These are phyloP conservation scores for Drosophila trichaetosa DNA, from an alignment of 2,888 invertebrate genomes.

Conservation along the genomic window DNA sequence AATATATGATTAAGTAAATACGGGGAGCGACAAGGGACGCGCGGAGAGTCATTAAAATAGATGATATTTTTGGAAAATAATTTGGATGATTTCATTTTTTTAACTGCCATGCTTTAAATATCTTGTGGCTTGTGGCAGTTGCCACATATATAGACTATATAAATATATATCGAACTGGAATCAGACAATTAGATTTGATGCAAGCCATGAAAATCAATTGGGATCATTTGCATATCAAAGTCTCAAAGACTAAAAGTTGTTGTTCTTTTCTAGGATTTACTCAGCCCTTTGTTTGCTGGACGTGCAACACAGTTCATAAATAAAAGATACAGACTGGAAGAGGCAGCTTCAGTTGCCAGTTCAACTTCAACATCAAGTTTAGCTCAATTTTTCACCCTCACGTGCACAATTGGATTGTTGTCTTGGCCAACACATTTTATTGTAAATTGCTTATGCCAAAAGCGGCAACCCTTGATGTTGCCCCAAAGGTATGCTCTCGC, in stretches of 20 bases:
- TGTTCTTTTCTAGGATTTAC: neutral
- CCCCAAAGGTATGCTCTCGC: conserved; percentile 61
- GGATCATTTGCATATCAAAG: neutral
- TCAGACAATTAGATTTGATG: conserved; percentile 15
- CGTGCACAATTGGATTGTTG: conserved; percentile 56
- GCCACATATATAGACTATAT: neutral
- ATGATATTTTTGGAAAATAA: neutral
- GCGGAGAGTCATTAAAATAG: neutral
- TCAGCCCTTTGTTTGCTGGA: neutral
- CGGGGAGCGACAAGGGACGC: neutral
- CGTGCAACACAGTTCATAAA: conserved; percentile 66
- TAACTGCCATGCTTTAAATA: neutral
- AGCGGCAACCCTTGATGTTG: conserved; percentile 47
- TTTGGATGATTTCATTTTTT: neutral
- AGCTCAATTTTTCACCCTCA: conserved; percentile 17
- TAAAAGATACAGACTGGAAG: conserved; percentile 64
- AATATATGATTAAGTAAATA: conserved; percentile 22
- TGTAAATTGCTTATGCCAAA: conserved; percentile 78
- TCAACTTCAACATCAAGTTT: neutral
- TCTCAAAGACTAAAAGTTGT: neutral
- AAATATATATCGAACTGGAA: neutral
- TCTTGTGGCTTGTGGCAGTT: neutral
- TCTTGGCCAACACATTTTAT: conserved; percentile 66
- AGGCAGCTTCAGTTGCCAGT: neutral
- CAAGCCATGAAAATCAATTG: conserved; percentile 6